Evolutionary conservation across 2,113 vertebrate genomes (phyloP), one percentile per base, ranked within the genome.

Genomic region (Parus major): DNA sequence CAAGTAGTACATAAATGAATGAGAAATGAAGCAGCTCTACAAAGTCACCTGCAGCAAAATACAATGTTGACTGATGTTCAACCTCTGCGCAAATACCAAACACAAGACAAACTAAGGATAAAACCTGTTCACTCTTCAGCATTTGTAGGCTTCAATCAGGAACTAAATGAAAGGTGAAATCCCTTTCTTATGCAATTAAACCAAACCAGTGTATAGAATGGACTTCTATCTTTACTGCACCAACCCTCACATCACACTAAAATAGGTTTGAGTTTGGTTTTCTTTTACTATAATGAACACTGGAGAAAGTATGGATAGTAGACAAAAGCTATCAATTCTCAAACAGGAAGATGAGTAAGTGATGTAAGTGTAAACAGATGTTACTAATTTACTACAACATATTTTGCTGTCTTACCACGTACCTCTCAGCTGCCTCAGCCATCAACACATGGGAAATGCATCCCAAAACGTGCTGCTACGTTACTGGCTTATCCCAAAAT

Each of bases 331-430:
- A 49, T 31, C 60, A 39, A 60, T 28, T 79, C 46, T 79, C 66
- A 63, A 88, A 53, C 31, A 82, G 71, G 61, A 84, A 87, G n/a
- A 82, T 64, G 27, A 92, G 11, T 59, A 72, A 72, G 56, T 60
- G 77, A 78, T 75, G 12, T 84, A 63, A 65, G 63, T 60, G 53
- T 57, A 91, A 95, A 94, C 63, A 96, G 75, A 90, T 78, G 80
- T 78, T 71, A 59, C 21, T 81, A 36, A 79, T 69, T 75, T 65
- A 60, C 64, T 49, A 68, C 18, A 64, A 63, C 2, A 4, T 41
- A 60, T 72, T 82, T 88, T 84, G 46, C n/a, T 77, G 47, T 93
- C 73, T 91, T 91, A 80, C 31, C 77, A 81, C 3, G 2, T 56
- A 85, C 16, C 28, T 64, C 59, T 61, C 22, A 31, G 57, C 60